Evolutionary conservation across 2,888 invertebrate genomes (phyloP).

Genomic region (Emesis russula): DNA sequence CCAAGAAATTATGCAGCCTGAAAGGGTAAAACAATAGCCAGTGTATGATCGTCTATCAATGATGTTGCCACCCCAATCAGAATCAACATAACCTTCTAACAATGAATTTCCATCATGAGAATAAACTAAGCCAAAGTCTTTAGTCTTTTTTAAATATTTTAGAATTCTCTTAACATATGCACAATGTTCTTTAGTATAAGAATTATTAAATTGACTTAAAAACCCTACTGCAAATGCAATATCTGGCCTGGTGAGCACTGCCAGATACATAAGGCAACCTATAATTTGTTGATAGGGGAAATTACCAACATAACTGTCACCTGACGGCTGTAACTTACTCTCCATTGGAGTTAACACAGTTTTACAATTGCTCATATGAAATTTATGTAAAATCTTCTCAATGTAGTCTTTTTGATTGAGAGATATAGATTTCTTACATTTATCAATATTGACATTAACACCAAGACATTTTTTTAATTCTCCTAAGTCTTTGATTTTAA

Average conservation of each 20-base stretch:
- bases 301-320: not conserved
- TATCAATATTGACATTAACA: not conserved
- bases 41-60: constrained; percentile 88
- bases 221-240: constrained; percentile 63
- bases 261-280: constrained; percentile 60
- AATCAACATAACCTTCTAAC: constrained; percentile 22
- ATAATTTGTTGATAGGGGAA: constrained; percentile 69
- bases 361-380: constrained; percentile 63
- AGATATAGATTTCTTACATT: constrained; percentile 27
- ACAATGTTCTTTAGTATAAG: constrained; percentile 64
- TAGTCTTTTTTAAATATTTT: constrained; percentile 49
- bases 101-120: not conserved
- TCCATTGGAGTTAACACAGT: constrained; percentile 54
- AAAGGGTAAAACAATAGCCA: constrained; percentile 42
- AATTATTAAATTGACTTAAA: constrained; percentile 76
- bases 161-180: constrained; percentile 33
- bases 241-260: constrained; percentile 50
- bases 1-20: constrained; percentile 22
- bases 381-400: constrained; percentile 40
- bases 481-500: constrained; percentile 33
- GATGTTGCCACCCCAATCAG: not conserved
- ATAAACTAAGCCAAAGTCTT: constrained; percentile 19
- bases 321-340: constrained; percentile 25
- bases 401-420: constrained; percentile 54
- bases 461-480: not conserved